phyloP scores from a whole-genome alignment of 2,888 invertebrate genomes.

The Hypolimnas misippus region DNA sequence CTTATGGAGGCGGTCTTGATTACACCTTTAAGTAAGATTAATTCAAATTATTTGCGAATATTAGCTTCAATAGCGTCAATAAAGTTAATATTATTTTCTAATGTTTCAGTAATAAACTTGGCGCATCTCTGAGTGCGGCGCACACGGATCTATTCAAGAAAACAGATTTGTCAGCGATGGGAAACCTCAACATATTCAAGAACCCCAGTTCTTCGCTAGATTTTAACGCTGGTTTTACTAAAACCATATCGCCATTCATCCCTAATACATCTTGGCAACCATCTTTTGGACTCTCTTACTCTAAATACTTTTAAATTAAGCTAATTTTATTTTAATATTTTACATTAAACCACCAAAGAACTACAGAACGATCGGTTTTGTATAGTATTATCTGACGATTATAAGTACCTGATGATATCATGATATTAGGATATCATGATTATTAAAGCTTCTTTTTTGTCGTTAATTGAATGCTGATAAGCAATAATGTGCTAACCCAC shows the following conservation, averaged over 20 bases:
- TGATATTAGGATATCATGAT: neutral
- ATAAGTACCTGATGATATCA: neutral
- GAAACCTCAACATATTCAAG: conserved; percentile 53
- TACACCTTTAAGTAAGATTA: conserved; percentile 54
- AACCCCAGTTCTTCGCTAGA: conserved; percentile 50
- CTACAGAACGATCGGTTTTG: no score
- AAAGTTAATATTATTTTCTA: neutral
- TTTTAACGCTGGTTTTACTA: conserved; percentile 49
- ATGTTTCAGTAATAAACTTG: conserved; percentile 50
- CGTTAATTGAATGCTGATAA: no score
- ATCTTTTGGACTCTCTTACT: conserved; percentile 41
- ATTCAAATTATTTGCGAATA: neutral
- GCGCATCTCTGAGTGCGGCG: conserved; percentile 48
- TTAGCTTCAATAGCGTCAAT: neutral
- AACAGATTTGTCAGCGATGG: conserved; percentile 52
- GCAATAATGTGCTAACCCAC: no score
- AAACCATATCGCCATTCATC: conserved; percentile 49
- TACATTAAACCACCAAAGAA: conserved; percentile 3
- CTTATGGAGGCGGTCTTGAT: conserved; percentile 51
- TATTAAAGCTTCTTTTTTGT: neutral
- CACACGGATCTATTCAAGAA: conserved; percentile 50
- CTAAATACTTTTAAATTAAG: conserved; percentile 39
- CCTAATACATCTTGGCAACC: conserved; percentile 50
- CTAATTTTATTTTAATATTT: neutral
- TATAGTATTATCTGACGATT: neutral